Base-by-base conservation (phyloP, 2,113 vertebrate genomes). In the Neopipo cinnamomea region DNA sequence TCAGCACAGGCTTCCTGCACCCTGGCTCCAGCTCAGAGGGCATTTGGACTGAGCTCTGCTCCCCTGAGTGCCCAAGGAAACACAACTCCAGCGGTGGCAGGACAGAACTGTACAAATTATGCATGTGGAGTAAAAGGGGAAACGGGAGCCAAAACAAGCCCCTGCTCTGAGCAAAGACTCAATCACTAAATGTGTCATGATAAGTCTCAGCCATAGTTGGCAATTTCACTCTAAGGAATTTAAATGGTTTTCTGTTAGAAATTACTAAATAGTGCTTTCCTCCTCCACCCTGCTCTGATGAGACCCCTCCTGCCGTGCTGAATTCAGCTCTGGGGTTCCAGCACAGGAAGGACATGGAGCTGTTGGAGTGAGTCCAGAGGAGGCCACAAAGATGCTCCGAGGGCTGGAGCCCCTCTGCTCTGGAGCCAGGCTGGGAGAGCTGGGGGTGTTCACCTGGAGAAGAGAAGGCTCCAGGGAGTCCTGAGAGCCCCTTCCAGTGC, bases 401-500 rank as follows among this genome's bases (percentile, higher is more conserved):
- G 80, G 37, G 14, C 6, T 73, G 68, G 18, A 80, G 21, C 11
- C 12, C 1, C 30, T 80, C 21, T 33, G 22, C 1, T 44, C 0
- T 33, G 22, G 44, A 81, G 18, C 18, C 59, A 44, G 50, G 25
- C 9, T 80, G 35, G 17, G 33, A 74, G 2, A 44, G 8, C 27
- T 73, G 35, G 14, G 25, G 1, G 3, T 3, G 11, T 6, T 73
- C 50, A 73, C 2, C 31, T 42, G 44, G 27, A 22, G 28, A 52
- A 8, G 22, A 28, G 8, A n/a, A 11, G 16, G 58, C 2, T 73
- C 50, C 9, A 10, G 18, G 16, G 20, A 72, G 56, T 63, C 2
- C 24, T 47, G 24, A 53, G 47, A 71, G 47, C 55, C 18, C 59
- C 12, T 46, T 0, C 0, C 65, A 78, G 58, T 0, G 14, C 20